Conservation (phyloP, 1,140 invertebrate species). For the Metopolophium dirhodum region DNA sequence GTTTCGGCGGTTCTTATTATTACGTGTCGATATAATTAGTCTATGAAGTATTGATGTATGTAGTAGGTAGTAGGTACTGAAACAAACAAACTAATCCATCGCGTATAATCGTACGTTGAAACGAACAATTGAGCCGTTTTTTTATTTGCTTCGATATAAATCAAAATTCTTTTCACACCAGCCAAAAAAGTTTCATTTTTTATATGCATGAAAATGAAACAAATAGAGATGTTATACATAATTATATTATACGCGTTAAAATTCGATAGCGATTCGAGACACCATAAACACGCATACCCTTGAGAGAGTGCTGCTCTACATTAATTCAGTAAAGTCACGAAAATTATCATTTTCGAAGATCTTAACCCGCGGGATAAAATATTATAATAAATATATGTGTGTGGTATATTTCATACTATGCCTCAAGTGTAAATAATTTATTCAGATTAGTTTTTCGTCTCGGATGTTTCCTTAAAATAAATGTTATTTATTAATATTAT, state of each 20-base stretch:
- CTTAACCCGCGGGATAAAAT: not conserved
- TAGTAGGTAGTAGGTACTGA: too few species aligned
- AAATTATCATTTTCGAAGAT: not conserved
- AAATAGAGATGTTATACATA: not conserved
- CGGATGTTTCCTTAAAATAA: not conserved
- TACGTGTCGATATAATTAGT: not conserved
- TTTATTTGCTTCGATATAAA: not conserved
- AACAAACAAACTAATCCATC: not conserved
- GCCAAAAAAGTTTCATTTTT: not conserved
- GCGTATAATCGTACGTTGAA: not conserved
- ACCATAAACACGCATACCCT: not conserved
- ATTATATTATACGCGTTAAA: not conserved
- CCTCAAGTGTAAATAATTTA: not conserved
- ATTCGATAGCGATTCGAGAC: not conserved
- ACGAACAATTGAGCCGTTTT: not conserved
- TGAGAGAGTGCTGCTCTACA: not conserved
- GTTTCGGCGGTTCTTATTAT: not conserved
- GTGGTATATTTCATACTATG: not conserved
- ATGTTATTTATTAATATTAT: not conserved
- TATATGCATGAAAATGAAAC: not conserved
- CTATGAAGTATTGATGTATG: not conserved
- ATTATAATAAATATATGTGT: not conserved
- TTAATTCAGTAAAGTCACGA: not conserved
- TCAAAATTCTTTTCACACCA: not conserved
- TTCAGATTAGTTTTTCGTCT: not conserved